A percentile compares a stretch with the other conserved stretches of the same genome.
Conservation (phyloP, 2,113 vertebrate genomes). For the Mormyrus lacerda region DNA sequence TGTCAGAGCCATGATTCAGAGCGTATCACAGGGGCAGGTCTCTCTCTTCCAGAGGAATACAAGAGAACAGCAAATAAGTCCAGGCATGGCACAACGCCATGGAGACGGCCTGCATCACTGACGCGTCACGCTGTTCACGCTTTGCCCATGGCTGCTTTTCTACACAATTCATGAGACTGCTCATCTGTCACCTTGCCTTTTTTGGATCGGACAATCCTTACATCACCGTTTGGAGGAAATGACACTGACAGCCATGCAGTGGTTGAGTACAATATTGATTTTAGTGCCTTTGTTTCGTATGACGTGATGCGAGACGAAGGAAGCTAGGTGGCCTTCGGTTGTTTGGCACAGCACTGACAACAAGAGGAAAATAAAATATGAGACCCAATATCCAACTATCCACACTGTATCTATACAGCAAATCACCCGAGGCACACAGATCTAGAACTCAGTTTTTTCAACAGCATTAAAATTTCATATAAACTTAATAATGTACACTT, state of each 20-base stretch:
- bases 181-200: neutral
- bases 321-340: neutral
- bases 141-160: neutral
- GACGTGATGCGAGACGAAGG: neutral
- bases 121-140: neutral
- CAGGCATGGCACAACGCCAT: neutral
- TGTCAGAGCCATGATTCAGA: slow-evolving; percentile 1
- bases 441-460: neutral
- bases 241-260: neutral
- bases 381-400: neutral
- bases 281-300: neutral
- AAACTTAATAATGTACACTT: neutral
- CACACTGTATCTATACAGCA: neutral
- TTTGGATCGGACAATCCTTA: neutral
- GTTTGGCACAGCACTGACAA: neutral
- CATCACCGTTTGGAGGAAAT: neutral
- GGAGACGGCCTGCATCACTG: neutral
- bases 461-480: neutral
- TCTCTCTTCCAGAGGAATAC: neutral
- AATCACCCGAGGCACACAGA: neutral
- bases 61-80: neutral
- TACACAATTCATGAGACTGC: neutral
- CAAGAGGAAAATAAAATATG: neutral
- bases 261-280: neutral
- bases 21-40: neutral